Evolutionary conservation across 2,113 vertebrate species (phyloP), one percentile per base, ranked within the genome.

Genomic region (Thermophis baileyi): DNA sequence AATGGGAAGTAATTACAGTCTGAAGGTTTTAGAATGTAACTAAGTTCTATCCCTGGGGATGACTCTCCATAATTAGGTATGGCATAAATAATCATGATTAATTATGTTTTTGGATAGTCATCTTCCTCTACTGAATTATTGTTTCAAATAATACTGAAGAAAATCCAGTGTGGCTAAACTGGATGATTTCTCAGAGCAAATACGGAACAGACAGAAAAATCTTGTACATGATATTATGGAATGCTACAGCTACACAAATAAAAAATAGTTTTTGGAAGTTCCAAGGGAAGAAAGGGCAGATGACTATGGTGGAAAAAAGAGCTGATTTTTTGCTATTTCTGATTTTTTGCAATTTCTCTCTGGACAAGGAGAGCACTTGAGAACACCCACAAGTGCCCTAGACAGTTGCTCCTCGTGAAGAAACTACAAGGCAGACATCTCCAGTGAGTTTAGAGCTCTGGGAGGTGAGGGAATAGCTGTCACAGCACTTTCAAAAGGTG

Each of bases 11-110:
- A 96, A 97, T 97, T 97, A 96, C 92, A 94, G 63, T 94, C 87
- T 94, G 96, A 97, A 95, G 92, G 92, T 95, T 96, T 95, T 94
- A 69, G 95, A 96, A 95, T 94, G 92, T 92, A 97, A 95, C 87
- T 60, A 81, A 96, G 93, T 85, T 94, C 46, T 93, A 92, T 95
- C 93, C 95, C 94, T 54, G 90, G 93, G 85, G 94, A 85, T 95
- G 93, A 87, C 93, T 96, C 96, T 91, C 92, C 87, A 94, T 96
- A 96, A 97, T 96, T 95, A 97, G 92, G 81, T 96, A 96, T 96
- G 95, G 94, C 89, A 94, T 95, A 97, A 96, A 97, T 96, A 93
- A 95, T 94, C 63, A 90, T 96, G 91, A 74, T 96, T 97, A 94
- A 97, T 96, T 97, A 93, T 91, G 63, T 94, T 96, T 93, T 94